Evolutionary conservation across 2,888 invertebrate species (phyloP).

Genomic region (Agrotis exclamationis): DNA sequence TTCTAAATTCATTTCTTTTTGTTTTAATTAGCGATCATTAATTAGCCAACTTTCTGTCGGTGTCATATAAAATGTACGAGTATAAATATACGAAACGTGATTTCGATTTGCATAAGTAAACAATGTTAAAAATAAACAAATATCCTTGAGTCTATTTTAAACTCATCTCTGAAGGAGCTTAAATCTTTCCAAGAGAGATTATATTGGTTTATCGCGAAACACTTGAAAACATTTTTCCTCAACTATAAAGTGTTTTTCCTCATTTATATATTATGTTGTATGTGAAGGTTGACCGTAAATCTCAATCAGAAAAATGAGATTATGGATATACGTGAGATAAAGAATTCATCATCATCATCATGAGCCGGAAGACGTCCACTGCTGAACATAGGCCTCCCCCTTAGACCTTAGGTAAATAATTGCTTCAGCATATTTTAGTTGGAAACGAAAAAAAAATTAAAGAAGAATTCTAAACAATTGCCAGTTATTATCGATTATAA

Average conservation of each 20-base stretch:
- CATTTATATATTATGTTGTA: neutral
- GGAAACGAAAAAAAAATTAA: no score
- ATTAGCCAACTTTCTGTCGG: neutral
- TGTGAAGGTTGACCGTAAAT: neutral
- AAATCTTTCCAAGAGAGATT: constrained; percentile 49
- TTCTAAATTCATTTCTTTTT: neutral
- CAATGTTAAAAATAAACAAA: constrained; percentile 7
- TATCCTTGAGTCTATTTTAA: constrained; percentile 36
- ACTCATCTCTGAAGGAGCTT: constrained; percentile 8
- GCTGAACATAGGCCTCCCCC: no score
- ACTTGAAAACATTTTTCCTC: constrained; percentile 42
- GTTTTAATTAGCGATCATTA: neutral
- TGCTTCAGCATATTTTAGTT: no score
- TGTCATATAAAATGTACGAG: neutral
- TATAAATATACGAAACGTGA: neutral
- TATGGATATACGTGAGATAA: no score
- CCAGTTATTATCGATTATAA: no score
- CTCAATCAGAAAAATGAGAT: neutral
- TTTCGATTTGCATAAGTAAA: neutral
- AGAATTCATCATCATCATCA: no score
- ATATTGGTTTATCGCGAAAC: constrained; percentile 12
- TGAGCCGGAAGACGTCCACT: no score
- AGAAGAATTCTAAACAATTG: no score
- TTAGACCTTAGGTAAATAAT: no score
- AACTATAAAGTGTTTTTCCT: constrained; percentile 36